A percentile compares a stretch with the other conserved stretches of the same genome.
These are phyloP conservation scores for Piaya cayana DNA, from an alignment of 2,113 vertebrate genomes.

Conservation along the genomic window DNA sequence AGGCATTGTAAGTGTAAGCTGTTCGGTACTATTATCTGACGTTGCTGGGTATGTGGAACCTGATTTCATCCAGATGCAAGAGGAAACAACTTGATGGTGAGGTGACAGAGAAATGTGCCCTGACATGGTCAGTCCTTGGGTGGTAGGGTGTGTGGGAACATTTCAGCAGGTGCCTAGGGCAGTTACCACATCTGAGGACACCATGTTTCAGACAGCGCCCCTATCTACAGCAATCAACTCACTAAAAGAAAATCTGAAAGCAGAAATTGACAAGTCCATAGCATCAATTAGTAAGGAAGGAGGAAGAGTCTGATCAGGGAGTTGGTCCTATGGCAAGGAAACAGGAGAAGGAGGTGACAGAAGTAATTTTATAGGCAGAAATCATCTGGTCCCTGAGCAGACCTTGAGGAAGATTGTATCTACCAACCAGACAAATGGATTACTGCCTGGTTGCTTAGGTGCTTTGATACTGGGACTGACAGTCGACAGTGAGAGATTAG, in stretches of 20 bases:
- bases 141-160: not conserved
- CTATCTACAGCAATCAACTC: not conserved
- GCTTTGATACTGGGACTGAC: not conserved
- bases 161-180: not conserved
- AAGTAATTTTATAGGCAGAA: not conserved
- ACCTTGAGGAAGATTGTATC: not conserved
- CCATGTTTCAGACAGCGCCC: not conserved
- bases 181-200: not conserved
- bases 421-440: not conserved
- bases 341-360: not conserved
- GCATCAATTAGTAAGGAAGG: not conserved
- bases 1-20: not conserved
- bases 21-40: not conserved
- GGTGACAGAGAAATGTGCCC: not conserved
- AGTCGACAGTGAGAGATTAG: not conserved
- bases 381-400: not conserved
- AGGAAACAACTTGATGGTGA: not conserved
- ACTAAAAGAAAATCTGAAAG: not conserved
- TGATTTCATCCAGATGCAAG: not conserved
- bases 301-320: not conserved
- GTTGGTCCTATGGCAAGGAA: not conserved
- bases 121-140: not conserved
- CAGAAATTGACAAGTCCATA: not conserved
- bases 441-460: not conserved
- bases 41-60: not conserved